These are phyloP conservation scores for Notiomystis cincta DNA, from an alignment of 2,113 vertebrate species.

Conservation along the genomic window DNA sequence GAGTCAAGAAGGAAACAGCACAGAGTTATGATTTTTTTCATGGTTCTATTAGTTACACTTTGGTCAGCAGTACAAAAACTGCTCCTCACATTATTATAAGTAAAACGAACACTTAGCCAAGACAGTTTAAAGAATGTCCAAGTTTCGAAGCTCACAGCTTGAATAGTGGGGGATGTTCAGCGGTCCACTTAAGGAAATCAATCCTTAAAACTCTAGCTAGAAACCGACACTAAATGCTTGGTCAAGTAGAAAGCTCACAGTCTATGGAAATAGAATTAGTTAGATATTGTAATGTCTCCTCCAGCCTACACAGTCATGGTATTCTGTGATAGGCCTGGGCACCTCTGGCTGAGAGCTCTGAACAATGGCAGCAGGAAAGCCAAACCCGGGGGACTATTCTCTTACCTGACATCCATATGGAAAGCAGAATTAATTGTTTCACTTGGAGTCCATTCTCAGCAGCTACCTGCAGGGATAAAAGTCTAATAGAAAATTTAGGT, in stretches of 20 bases:
- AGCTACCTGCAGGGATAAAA: background rate
- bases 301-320: background rate
- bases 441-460: background rate
- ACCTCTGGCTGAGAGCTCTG: background rate
- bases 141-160: background rate
- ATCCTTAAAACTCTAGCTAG: background rate
- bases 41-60: background rate
- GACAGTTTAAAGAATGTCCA: background rate
- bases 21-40: background rate
- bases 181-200: background rate
- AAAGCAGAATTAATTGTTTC: background rate
- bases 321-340: too few relatives aligned
- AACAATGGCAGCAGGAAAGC: rapidly evolving
- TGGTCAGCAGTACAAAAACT: background rate
- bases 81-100: background rate
- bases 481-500: background rate
- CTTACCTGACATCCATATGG: background rate
- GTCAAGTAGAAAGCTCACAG: background rate
- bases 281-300: background rate
- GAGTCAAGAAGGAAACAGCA: background rate
- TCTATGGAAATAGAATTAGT: background rate
- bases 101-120: background rate
- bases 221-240: background rate
- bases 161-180: rapidly evolving
- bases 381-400: background rate